Conservation (phyloP, 1,140 invertebrate species). For the Papilio polyxenes region DNA sequence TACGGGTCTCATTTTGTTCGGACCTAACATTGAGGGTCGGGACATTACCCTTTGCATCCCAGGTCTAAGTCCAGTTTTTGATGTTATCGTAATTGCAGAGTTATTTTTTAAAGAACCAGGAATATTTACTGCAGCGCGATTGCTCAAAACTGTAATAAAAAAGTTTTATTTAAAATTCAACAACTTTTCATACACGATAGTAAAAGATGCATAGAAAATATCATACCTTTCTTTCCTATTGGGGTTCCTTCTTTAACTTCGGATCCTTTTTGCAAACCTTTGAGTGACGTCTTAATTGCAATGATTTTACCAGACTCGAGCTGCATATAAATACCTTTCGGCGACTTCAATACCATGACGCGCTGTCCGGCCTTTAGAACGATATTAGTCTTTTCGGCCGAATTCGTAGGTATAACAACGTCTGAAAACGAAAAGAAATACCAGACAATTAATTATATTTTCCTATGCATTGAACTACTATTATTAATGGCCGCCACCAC, state of each 20-base stretch:
- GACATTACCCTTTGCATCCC: conserved; percentile 66
- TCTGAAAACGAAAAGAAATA: conserved; percentile 80
- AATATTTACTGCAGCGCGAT: conserved; percentile 78
- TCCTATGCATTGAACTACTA: background rate
- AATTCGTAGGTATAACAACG: conserved; percentile 96
- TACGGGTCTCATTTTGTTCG: conserved; percentile 67
- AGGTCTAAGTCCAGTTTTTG: conserved; percentile 78
- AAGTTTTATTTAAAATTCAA: conserved; percentile 32
- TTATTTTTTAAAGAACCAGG: conserved; percentile 85
- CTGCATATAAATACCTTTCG: conserved; percentile 97
- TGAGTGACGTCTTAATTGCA: conserved; percentile 92
- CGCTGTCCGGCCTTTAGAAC: conserved; percentile 95
- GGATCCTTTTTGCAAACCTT: conserved; percentile 83
- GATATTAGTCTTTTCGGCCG: conserved; percentile 91
- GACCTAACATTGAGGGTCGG: conserved; percentile 63
- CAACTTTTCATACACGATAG: background rate
- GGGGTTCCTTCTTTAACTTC: conserved; percentile 81
- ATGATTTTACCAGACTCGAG: conserved; percentile 97
- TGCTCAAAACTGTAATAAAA: conserved; percentile 72
- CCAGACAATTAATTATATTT: background rate
- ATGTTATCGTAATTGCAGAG: conserved; percentile 85
- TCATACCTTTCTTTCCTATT: conserved; percentile 74
- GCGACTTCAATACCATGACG: conserved; percentile 96
- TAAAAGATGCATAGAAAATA: conserved; percentile 33
- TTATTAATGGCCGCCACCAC: too few relatives aligned